These are phyloP conservation scores for Chrysocyon brachyurus DNA, from an alignment of 2,797 vertebrate genomes.

Conservation along the genomic window DNA sequence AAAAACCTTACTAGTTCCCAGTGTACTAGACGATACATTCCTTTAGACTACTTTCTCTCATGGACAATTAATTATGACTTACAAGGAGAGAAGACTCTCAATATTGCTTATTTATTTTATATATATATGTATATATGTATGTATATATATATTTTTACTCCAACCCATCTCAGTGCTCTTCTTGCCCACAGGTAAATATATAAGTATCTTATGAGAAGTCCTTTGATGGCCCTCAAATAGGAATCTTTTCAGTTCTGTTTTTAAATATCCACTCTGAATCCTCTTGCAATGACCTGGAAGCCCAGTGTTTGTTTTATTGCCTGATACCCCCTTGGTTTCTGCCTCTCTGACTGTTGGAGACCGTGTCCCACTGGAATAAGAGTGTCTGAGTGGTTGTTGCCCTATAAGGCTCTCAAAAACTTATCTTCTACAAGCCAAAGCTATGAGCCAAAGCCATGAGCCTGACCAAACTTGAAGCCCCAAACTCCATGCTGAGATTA, in stretches of 20 bases:
- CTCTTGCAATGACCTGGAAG: background rate
- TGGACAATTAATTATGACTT: constrained; percentile 26
- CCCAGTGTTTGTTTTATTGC: background rate
- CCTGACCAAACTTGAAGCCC: background rate
- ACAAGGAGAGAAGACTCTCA: background rate
- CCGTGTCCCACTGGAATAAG: background rate
- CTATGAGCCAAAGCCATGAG: background rate
- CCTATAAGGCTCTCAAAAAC: background rate
- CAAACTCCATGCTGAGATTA: background rate
- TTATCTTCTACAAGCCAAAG: constrained; percentile 1
- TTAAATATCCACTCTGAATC: background rate
- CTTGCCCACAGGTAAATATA: background rate
- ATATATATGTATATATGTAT: background rate
- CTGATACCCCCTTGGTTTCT: background rate
- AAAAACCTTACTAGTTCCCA: constrained; percentile 18
- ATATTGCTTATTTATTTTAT: background rate
- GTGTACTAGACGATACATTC: background rate
- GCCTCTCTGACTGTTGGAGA: background rate
- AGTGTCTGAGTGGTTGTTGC: background rate
- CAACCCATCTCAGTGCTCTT: background rate
- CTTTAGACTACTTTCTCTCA: constrained; percentile 17
- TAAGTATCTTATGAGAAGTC: background rate
- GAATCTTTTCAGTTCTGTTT: constrained; percentile 39
- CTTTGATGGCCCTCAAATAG: background rate
- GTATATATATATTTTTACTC: background rate